Conservation (phyloP, 2,888 invertebrate genomes). For the Opisthograptis luteolata region DNA sequence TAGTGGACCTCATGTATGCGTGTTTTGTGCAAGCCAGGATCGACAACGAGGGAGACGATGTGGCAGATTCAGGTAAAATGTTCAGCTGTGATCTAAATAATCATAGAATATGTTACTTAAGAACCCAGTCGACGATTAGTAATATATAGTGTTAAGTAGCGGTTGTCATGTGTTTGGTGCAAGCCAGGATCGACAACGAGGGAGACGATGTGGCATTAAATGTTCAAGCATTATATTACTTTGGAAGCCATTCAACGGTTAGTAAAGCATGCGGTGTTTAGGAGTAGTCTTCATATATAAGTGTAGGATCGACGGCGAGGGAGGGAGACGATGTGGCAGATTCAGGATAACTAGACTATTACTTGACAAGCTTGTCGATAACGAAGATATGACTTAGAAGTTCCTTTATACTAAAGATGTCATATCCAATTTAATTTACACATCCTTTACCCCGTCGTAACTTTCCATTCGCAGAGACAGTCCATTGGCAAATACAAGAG, state of each 20-base stretch:
- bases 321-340: constrained; percentile 44
- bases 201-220: constrained; percentile 37
- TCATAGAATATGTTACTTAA: not conserved
- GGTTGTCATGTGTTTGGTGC: constrained; percentile 12
- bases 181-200: constrained; percentile 43
- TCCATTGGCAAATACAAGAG: not conserved
- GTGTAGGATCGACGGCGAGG: constrained; percentile 42
- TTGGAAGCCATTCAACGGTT: not conserved
- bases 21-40: constrained; percentile 34
- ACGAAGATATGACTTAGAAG: no score
- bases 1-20: constrained; percentile 12
- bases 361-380: no score
- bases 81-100: not conserved
- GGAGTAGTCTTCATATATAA: constrained; percentile 13
- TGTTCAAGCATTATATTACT: not conserved
- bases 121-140: not conserved
- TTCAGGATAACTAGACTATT: constrained; percentile 31
- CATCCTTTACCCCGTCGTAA: no score
- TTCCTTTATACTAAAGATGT: no score
- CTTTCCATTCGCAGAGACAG: not conserved
- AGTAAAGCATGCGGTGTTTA: constrained; percentile 24
- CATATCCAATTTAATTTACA: no score
- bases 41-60: constrained; percentile 44
- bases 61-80: constrained; percentile 40
- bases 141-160: constrained; percentile 24